Base-by-base conservation (phyloP, 2,113 vertebrate genomes). In the Neogobius melanostomus region DNA sequence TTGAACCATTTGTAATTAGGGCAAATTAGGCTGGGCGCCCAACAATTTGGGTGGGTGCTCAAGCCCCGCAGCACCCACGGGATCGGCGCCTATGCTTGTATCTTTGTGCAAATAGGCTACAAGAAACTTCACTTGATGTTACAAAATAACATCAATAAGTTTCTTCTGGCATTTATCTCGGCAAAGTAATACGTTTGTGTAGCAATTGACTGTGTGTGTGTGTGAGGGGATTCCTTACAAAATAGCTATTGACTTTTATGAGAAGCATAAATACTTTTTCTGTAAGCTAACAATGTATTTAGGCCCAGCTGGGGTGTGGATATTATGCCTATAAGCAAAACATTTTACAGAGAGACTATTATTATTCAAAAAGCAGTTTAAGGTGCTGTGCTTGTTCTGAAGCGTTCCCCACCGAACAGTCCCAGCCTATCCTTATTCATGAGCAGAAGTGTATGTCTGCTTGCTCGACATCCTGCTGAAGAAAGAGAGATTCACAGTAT, bases 231-330 rank as follows among this genome's bases (percentile, higher is more conserved):
- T 16, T 72, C 71, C 70, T 46, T 52, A 77, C 59, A 80, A 70
- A 82, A 80, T 67, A 72, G 49, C 42, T 72, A 69, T 68, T 64
- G 79, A 77, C 60, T 75, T 82, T 62, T 16, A 66, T 76, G n/a
- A 79, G 72, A 68, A 64, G 36, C 59, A 43, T 47, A 11, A 42
- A 54, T 36, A n/a, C 43, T 14, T 78, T 74, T 75, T 73, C 47
- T 81, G 61, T 65, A 52, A 69, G 65, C 71, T 78, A 45, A 59
- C 46, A 51, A 15, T 49, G 73, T 28, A 57, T 42, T 66, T 65
- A 44, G 56, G 15, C 52, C 44, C 36, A 66, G 12, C 47, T 44
- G 60, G 62, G 43, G 66, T 82, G 76, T 62, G 16, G 42, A 28
- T 21, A 45, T 61, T 61, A 61, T 12, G 8, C n/a, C 14, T 14